Evolutionary conservation across 1,140 invertebrate genomes (phyloP).

Genomic region (Apolygus lucorum): DNA sequence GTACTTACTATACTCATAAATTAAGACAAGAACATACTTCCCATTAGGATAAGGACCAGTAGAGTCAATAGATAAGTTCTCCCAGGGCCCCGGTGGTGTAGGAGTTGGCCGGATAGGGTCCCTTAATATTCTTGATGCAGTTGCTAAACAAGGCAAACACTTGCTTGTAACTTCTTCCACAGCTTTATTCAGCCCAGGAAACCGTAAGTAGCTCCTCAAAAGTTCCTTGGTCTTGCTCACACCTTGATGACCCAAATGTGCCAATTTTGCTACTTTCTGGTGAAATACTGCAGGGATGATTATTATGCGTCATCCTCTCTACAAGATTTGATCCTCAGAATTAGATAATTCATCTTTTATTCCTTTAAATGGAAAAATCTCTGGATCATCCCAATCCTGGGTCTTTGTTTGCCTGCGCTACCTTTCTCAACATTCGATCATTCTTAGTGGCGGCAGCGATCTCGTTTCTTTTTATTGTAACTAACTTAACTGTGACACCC

Average conservation of each 20-base stretch:
- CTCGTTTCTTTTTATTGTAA: not conserved
- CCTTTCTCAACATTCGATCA: conserved; percentile 1
- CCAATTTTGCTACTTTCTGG: not conserved
- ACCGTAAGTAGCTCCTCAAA: not conserved
- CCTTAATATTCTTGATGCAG: not conserved
- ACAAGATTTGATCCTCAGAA: not conserved
- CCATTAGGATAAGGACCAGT: not conserved
- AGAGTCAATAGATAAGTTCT: not conserved
- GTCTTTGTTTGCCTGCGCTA: not conserved
- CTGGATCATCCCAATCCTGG: not conserved
- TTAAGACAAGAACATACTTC: not conserved
- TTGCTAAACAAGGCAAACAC: conserved; percentile 1
- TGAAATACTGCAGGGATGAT: not conserved
- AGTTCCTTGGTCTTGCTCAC: not conserved
- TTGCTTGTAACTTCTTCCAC: not conserved
- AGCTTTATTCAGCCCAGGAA: not conserved
- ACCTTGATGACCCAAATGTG: not conserved
- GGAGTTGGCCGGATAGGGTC: not conserved
- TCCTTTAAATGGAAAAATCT: not conserved
- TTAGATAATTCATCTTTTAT: not conserved
- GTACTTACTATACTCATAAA: not conserved
- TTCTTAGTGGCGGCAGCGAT: not conserved
- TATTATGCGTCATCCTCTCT: not conserved
- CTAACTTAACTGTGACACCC: not conserved
- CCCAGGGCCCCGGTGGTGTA: not conserved